A percentile compares a stretch with the other conserved stretches of the same genome.
phyloP scores from a whole-genome alignment of 2,888 invertebrate genomes.

The Lathronympha strigana region DNA sequence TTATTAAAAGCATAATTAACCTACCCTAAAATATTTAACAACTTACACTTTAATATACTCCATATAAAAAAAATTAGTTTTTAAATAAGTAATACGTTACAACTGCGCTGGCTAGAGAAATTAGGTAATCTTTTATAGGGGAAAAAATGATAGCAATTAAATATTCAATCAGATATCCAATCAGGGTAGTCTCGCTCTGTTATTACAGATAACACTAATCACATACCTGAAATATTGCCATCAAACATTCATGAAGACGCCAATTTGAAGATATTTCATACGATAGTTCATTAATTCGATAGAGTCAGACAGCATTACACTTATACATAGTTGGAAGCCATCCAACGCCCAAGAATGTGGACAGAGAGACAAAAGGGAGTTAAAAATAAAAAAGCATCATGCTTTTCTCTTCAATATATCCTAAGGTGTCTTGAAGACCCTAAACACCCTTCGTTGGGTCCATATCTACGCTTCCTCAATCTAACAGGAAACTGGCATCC shows the following conservation, averaged over 20 bases:
- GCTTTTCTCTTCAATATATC: conserved; percentile 40
- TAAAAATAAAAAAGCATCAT: conserved; percentile 3
- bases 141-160: conserved; percentile 27
- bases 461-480: conserved; percentile 56
- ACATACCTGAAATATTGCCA: conserved; percentile 48
- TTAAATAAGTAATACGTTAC: no score
- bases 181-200: conserved; percentile 51
- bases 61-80: no score
- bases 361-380: no score
- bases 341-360: conserved; percentile 16
- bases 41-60: no score
- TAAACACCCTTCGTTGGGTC: conserved; percentile 61
- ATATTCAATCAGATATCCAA: conserved; percentile 53
- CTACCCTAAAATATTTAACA: no score
- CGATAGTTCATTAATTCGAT: conserved; percentile 22
- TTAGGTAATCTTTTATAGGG: no score
- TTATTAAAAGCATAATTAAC: no score
- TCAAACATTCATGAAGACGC: conserved; percentile 55
- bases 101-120: no score
- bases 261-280: conserved; percentile 46
- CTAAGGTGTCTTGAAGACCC: conserved; percentile 56
- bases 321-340: conserved; percentile 11
- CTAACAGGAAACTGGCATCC: conserved; percentile 62
- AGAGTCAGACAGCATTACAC: conserved; percentile 16
- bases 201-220: conserved; percentile 45